A percentile compares a stretch with the other conserved stretches of the same genome.
Evolutionary conservation across 2,113 vertebrate species (phyloP).

Genomic region (Zosterops japonicus): DNA sequence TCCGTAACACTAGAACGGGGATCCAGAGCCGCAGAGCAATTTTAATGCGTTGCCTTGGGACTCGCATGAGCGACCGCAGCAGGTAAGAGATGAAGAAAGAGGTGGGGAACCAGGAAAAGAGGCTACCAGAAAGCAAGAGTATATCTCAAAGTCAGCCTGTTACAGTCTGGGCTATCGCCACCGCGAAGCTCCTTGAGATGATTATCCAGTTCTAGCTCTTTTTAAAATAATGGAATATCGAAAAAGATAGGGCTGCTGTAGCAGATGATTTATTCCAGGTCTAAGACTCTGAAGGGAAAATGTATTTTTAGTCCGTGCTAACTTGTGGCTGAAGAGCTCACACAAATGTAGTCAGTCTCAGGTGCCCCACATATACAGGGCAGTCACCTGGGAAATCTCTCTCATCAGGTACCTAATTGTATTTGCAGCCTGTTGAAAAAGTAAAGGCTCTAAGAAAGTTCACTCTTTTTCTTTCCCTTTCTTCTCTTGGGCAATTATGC

Average conservation of each 20-base stretch:
- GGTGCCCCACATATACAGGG: conserved; percentile 68
- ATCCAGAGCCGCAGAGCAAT: conserved; percentile 93
- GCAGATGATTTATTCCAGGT: conserved; percentile 58
- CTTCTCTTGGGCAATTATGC: conserved; percentile 45
- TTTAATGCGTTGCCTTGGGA: conserved; percentile 90
- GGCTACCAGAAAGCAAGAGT: conserved; percentile 54
- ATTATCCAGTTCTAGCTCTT: conserved; percentile 50
- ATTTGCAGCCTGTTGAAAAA: conserved; percentile 26
- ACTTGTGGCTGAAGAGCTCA: conserved; percentile 57
- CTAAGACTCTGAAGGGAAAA: conserved; percentile 52
- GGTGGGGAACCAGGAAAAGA: conserved; percentile 59
- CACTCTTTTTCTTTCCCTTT: conserved; percentile 22
- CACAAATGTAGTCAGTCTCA: not conserved
- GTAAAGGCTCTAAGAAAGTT: not conserved
- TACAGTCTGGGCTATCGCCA: conserved; percentile 34
- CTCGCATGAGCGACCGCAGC: conserved; percentile 81
- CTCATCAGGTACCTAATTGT: conserved; percentile 63
- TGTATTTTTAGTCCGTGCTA: conserved; percentile 75
- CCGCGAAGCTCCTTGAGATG: conserved; percentile 42
- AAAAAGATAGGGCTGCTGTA: not conserved
- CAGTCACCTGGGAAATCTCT: conserved; percentile 71
- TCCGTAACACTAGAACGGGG: conserved; percentile 92
- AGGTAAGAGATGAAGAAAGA: conserved; percentile 62
- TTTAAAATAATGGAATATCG: conserved; percentile 41
- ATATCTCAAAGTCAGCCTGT: conserved; percentile 54